phyloP scores from a whole-genome alignment of 2,113 vertebrate genomes.

The Chloroceryle aenea region DNA sequence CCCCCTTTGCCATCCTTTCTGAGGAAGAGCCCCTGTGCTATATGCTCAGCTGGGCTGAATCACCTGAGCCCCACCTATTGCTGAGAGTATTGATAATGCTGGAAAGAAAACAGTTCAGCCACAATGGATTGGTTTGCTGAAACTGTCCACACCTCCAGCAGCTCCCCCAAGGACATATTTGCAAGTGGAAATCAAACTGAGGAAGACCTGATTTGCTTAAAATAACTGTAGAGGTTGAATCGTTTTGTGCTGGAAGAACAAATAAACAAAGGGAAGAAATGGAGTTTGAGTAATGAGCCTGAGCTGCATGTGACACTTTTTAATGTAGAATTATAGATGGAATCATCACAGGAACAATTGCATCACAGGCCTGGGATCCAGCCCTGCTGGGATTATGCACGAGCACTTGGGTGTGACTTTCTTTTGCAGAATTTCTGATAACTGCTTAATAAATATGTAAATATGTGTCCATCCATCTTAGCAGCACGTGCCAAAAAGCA shows the following conservation, averaged over 20 bases:
- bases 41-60: not conserved
- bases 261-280: not conserved
- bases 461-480: rapidly evolving
- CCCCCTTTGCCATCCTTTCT: not conserved
- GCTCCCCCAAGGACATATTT: constrained; percentile 7
- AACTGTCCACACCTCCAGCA: not conserved
- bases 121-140: not conserved
- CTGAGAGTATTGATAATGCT: not conserved
- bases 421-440: not conserved
- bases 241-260: constrained; percentile 45
- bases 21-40: not conserved
- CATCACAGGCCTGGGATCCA: not conserved
- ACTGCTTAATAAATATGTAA: constrained; percentile 1
- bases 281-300: constrained; percentile 47
- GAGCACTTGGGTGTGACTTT: not conserved
- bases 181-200: constrained; percentile 57
- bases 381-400: not conserved
- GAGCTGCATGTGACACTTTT: not conserved
- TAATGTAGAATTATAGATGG: constrained; percentile 51
- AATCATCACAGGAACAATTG: not conserved
- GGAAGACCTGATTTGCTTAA: constrained; percentile 42
- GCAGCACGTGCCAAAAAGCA: rapidly evolving
- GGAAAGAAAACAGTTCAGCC: not conserved
- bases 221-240: constrained; percentile 43
- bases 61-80: not conserved